Evolutionary conservation across 92 coral and sea anemone genomes (phyloP).

Genomic region (Anthopleura xanthogrammica): DNA sequence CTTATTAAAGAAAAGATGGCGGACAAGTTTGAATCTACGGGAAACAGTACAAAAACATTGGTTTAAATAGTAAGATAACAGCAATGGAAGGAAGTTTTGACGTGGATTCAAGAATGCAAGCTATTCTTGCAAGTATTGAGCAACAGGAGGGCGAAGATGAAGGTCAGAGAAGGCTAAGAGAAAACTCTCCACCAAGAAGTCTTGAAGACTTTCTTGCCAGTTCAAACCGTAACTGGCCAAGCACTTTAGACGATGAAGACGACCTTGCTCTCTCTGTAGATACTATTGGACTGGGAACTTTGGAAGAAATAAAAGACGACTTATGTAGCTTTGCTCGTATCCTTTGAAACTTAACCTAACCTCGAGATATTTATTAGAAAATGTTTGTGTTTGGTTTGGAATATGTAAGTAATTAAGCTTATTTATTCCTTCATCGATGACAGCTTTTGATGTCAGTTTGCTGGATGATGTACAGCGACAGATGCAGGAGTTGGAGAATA

Average conservation of each 20-base stretch:
- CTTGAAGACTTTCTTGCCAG: constrained; percentile 75
- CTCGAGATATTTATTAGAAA: neutral
- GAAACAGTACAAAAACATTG: neutral
- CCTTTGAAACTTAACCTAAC: constrained; percentile 26
- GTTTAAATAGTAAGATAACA: neutral
- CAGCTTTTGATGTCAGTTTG: constrained; percentile 80
- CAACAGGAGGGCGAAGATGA: constrained; percentile 53
- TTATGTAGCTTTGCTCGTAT: constrained; percentile 82
- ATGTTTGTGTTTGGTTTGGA: neutral
- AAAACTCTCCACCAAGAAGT: constrained; percentile 65
- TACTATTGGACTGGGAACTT: constrained; percentile 86
- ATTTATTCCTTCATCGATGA: neutral
- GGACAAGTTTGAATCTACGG: constrained; percentile 18
- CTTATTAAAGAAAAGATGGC: constrained; percentile 15
- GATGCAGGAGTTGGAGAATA: constrained; percentile 62
- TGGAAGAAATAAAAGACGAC: constrained; percentile 81
- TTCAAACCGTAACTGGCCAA: constrained; percentile 76
- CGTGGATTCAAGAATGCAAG: constrained; percentile 83
- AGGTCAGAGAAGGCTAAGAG: constrained; percentile 35
- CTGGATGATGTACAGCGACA: constrained; percentile 77
- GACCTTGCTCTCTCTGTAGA: constrained; percentile 60
- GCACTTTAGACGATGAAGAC: constrained; percentile 42
- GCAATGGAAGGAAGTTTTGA: neutral
- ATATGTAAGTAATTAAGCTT: neutral
- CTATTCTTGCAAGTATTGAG: constrained; percentile 67